These are phyloP conservation scores for Phorcus lineatus DNA, from an alignment of 2,888 invertebrate species.

Conservation along the genomic window DNA sequence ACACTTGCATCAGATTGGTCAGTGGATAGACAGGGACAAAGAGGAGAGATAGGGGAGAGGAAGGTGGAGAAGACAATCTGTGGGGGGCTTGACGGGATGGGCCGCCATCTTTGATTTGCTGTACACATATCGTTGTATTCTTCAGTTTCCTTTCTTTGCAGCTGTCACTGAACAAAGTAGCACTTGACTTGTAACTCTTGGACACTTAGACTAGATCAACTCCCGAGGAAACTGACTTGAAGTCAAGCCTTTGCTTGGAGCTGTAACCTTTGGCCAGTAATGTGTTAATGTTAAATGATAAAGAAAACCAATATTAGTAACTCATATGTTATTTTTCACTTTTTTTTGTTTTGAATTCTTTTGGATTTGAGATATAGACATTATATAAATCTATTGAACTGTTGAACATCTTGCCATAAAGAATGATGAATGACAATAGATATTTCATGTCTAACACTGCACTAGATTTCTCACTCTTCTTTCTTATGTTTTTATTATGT, in stretches of 20 bases:
- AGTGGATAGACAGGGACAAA: neutral
- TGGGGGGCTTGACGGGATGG: neutral
- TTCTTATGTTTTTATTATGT: no score
- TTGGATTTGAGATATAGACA: constrained; percentile 24
- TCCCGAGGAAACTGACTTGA: no score
- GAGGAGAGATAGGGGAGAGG: neutral
- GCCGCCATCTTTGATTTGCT: neutral
- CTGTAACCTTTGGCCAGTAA: neutral
- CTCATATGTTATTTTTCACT: neutral
- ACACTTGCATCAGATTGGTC: neutral
- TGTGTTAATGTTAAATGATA: neutral
- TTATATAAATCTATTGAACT: no score
- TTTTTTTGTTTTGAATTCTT: neutral
- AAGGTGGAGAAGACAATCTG: constrained; percentile 5
- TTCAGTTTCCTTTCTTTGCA: constrained; percentile 13
- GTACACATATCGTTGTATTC: constrained; percentile 8
- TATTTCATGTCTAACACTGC: no score
- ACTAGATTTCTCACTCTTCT: no score
- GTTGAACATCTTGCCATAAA: no score
- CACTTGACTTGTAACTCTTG: no score
- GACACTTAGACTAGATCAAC: no score
- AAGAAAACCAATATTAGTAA: neutral
- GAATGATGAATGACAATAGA: no score
- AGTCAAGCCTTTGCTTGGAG: no score
- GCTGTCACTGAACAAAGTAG: neutral